phyloP scores from a whole-genome alignment of 2,113 vertebrate species.

The Chlamydotis undulata region DNA sequence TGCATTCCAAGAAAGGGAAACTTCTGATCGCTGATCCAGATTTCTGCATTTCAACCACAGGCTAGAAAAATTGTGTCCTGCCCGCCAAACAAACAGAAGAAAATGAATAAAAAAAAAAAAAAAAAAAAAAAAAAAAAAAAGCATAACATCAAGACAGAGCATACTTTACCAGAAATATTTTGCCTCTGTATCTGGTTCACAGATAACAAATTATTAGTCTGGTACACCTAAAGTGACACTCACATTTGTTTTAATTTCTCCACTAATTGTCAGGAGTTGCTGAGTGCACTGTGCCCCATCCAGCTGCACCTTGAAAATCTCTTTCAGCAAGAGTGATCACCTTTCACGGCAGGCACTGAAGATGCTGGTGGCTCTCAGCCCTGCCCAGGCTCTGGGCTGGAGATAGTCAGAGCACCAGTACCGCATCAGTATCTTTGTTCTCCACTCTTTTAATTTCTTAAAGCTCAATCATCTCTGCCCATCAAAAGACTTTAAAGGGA shows the following conservation, averaged over 20 bases:
- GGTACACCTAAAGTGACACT: background rate
- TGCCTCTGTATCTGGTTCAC: background rate
- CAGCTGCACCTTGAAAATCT: background rate
- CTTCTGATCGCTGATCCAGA: background rate
- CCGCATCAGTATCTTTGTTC: background rate
- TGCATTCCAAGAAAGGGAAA: constrained; percentile 21
- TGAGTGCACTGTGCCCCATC: background rate
- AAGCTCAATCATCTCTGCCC: background rate
- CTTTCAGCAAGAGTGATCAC: background rate
- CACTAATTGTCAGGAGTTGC: background rate
- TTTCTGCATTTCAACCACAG: background rate
- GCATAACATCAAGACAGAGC: background rate
- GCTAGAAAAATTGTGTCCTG: background rate
- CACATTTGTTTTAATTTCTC: background rate
- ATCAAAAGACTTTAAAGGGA: background rate
- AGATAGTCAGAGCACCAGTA: accelerated
- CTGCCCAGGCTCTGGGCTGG: background rate
- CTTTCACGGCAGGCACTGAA: background rate
- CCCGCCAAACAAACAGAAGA: background rate
- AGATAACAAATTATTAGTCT: background rate
- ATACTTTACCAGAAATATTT: background rate
- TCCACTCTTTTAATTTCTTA: background rate
- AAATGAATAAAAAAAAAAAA: background rate
- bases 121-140: background rate
- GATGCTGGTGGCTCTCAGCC: background rate